phyloP scores from a whole-genome alignment of 2,888 invertebrate species.

The Agonopterix arenella region DNA sequence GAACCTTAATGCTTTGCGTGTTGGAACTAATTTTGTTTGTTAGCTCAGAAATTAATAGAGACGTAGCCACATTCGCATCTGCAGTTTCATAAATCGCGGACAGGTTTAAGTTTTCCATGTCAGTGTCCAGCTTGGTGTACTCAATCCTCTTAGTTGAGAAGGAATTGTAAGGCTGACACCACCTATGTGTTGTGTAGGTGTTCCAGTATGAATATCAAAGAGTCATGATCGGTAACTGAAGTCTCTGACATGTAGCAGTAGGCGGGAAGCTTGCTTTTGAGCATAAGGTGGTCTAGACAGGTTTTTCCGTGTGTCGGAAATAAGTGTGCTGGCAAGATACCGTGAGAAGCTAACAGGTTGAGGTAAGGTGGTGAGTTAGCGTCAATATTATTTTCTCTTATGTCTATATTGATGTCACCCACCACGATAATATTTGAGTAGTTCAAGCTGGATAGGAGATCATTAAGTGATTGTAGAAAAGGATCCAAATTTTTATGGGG shows the following conservation, averaged over 20 bases:
- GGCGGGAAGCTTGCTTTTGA: conserved; percentile 11
- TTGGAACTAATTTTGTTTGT: neutral
- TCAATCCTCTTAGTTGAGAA: neutral
- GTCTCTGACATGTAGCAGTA: conserved; percentile 5
- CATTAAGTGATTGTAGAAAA: conserved; percentile 7
- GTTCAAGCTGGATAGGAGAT: neutral
- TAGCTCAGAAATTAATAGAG: neutral
- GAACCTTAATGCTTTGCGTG: neutral
- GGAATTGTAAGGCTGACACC: too few relatives aligned
- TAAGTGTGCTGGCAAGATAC: conserved; percentile 14
- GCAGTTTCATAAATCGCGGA: neutral
- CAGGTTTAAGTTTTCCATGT: neutral
- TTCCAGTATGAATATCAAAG: neutral
- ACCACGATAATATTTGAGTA: conserved; percentile 15
- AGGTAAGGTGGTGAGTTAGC: conserved; percentile 11
- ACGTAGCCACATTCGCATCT: neutral
- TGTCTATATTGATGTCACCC: conserved; percentile 18
- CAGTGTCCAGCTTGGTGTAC: neutral
- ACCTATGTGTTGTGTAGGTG: too few relatives aligned
- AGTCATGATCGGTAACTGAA: conserved; percentile 10
- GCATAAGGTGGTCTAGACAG: conserved; percentile 15
- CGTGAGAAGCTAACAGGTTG: conserved; percentile 13
- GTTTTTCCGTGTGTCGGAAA: conserved; percentile 10
- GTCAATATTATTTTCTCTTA: conserved; percentile 2
- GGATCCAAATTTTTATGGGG: conserved; percentile 3